Base-by-base conservation (phyloP, 2,888 invertebrate species). In the Ommatoiulus sabulosus region DNA sequence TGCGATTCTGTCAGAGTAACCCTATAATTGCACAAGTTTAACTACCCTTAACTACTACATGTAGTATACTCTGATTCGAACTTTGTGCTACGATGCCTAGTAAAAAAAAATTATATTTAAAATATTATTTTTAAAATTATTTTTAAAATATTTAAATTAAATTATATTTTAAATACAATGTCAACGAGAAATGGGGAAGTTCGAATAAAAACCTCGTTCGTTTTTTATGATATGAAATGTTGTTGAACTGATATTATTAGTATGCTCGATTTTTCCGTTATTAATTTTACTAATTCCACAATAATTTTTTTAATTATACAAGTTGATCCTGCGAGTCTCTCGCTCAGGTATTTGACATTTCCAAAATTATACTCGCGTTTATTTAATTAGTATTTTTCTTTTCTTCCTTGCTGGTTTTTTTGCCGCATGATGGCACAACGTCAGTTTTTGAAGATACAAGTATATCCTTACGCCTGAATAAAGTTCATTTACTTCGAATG, bases 401-500 rank as follows among this genome's bases (percentile, higher is more conserved):
- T 72, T 72, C 10, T 72, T 24, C 72, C 24, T 72, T 63, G 63
- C 20, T 6, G 5, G 20, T 72, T 72, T 72, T 72, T 52, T 3
- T 72, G 72, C 72, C 24, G 72, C 72, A 72, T 72, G 72, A 44
- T 44, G 85, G 44, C 46, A 44, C 46, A 85, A 85, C 24, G 85
- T 85, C 24, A 24, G 20, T 85, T 85, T 80, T 44, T 46, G 7
- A 3, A n/a, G 43, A 85, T 17, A 80, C n/a, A n/a, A n/a, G n/a
- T n/a, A n/a, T n/a, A 44, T 84, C 46, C 44, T 43, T 46, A 85
- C 44, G 44, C 85, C 85, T 85, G 85, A 85, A 85, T 85, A 85
- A 85, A 85, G 85, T 85, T 85, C 85, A 85, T 85, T 85, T 44
- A 85, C 85, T 85, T 85, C 85, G 44, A 44, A 44, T 85, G 85